Percentiles rank a stretch among this genome's conserved stretches.
phyloP scores from a whole-genome alignment of 1,140 invertebrate genomes.

The Drosophila novamexicana region DNA sequence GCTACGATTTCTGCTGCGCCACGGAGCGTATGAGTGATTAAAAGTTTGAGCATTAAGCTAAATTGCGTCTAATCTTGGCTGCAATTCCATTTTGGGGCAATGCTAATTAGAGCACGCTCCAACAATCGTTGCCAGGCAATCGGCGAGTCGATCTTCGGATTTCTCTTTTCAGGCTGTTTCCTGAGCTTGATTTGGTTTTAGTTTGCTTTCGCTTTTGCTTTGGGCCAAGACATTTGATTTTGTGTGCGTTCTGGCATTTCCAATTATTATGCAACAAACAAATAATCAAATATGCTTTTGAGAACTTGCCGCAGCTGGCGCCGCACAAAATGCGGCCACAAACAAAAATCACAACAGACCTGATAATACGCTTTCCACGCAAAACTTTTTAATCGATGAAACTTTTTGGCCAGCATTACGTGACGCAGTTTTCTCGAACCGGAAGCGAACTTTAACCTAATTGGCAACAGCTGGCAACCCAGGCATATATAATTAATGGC shows the following conservation, averaged over 20 bases:
- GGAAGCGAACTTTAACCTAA: conserved; percentile 59
- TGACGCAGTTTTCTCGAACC: conserved; percentile 38
- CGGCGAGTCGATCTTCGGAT: conserved; percentile 13
- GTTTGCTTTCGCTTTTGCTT: background rate
- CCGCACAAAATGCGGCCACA: conserved; percentile 8
- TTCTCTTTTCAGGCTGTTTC: background rate
- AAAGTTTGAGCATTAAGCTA: conserved; percentile 77
- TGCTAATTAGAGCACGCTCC: conserved; percentile 78
- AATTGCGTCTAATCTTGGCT: conserved; percentile 66
- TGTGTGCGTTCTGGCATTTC: conserved; percentile 47
- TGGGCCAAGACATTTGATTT: conserved; percentile 20
- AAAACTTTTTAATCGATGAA: conserved; percentile 78
- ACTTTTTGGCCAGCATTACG: conserved; percentile 63
- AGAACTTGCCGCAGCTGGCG: conserved; percentile 64
- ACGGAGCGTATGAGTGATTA: conserved; percentile 79
- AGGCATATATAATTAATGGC: conserved; percentile 43
- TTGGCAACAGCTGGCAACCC: conserved; percentile 56
- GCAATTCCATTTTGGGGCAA: conserved; percentile 48
- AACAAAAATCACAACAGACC: conserved; percentile 14
- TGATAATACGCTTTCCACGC: conserved; percentile 63
- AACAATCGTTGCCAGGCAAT: conserved; percentile 51
- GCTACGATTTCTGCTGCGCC: conserved; percentile 35
- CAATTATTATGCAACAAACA: conserved; percentile 73
- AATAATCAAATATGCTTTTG: conserved; percentile 55
- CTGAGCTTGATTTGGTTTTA: background rate